Conservation (phyloP, 2,888 invertebrate genomes). For the Scelioninae gen. 1 region DNA sequence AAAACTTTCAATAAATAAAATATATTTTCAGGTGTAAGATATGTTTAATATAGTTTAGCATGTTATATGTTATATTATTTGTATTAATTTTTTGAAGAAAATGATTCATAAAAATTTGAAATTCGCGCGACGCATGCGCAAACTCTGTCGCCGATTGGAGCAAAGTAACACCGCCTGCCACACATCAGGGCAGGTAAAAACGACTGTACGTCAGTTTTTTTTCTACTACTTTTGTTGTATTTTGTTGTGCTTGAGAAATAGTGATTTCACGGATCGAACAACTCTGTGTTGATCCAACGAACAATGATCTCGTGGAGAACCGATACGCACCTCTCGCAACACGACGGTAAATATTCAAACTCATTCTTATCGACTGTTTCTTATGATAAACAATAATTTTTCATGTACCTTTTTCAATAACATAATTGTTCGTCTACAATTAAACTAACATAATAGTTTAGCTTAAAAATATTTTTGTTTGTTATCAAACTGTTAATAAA, state of each 20-base stretch:
- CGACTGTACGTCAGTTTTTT: conserved; percentile 24
- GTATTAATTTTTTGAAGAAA: too few relatives aligned
- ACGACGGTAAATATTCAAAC: not conserved
- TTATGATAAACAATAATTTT: not conserved
- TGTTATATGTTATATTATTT: too few relatives aligned
- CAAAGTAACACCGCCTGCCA: conserved; percentile 53
- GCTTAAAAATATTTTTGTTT: not conserved
- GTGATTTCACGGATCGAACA: conserved; percentile 4
- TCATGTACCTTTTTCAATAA: conserved; percentile 7
- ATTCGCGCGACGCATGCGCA: not conserved
- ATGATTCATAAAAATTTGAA: not conserved
- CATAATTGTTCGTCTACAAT: not conserved
- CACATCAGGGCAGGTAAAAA: conserved; percentile 44
- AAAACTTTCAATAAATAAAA: too few relatives aligned
- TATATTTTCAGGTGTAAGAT: too few relatives aligned
- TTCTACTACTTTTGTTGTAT: conserved; percentile 1
- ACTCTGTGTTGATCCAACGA: conserved; percentile 1
- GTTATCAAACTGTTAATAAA: not conserved
- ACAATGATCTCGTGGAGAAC: not conserved
- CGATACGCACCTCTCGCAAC: conserved; percentile 1
- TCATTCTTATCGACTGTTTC: too few relatives aligned
- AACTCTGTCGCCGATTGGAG: not conserved
- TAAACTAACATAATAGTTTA: not conserved
- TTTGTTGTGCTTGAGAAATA: conserved; percentile 21
- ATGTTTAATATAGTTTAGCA: too few relatives aligned